Evolutionary conservation across 2,113 vertebrate species (phyloP).

Genomic region (Neolamprologus modestus): DNA sequence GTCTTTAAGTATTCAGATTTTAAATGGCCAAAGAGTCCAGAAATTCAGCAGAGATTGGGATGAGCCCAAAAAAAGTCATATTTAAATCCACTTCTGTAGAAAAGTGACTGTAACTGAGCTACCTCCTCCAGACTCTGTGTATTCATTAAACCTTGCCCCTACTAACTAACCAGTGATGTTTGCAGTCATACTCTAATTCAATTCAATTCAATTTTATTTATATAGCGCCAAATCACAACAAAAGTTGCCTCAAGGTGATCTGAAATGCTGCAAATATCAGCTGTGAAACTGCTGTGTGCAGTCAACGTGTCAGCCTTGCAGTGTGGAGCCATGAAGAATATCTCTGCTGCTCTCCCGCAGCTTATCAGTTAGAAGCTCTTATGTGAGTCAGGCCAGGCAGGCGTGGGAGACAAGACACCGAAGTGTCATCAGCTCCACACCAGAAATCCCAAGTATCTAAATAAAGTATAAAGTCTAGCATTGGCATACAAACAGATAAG

Average conservation of each 20-base stretch:
- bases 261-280: neutral
- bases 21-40: neutral
- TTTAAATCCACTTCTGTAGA: neutral
- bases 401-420: conserved; percentile 34
- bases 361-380: conserved; percentile 52
- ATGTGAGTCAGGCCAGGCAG: conserved; percentile 49
- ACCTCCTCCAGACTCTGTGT: neutral
- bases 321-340: conserved; percentile 11
- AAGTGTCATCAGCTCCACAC: conserved; percentile 47
- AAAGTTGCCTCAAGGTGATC: neutral
- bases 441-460: conserved; percentile 43
- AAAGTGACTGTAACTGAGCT: neutral
- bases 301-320: conserved; percentile 8
- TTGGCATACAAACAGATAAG: conserved; percentile 29
- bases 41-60: neutral
- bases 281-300: neutral
- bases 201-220: too few relatives aligned
- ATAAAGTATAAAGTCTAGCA: conserved; percentile 34
- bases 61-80: neutral
- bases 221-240: too few relatives aligned
- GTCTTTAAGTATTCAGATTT: neutral
- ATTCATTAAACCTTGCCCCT: neutral
- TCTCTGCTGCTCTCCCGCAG: conserved; percentile 12
- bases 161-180: conserved; percentile 19
- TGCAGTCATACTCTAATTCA: neutral